Conservation (phyloP, 2,797 vertebrate species). For the Halcyon chelicuti region DNA sequence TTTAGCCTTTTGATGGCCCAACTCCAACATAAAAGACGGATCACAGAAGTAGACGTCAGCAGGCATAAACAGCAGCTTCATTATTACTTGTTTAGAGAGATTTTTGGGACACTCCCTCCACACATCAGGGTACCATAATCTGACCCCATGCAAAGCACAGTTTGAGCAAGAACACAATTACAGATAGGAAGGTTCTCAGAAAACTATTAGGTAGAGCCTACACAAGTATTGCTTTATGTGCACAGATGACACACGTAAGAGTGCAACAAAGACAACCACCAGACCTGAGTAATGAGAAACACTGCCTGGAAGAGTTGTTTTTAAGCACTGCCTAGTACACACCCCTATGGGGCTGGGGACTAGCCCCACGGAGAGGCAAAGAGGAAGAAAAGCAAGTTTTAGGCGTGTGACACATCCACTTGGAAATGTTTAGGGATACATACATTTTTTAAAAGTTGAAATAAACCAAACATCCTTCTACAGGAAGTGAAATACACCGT, state of each 20-base stretch:
- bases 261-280: neutral
- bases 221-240: neutral
- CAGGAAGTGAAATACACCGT: fast-evolving
- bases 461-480: neutral
- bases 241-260: neutral
- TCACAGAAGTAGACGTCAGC: neutral
- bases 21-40: neutral
- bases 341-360: neutral
- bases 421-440: neutral
- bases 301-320: neutral
- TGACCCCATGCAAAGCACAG: neutral
- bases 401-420: neutral
- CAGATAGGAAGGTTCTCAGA: neutral
- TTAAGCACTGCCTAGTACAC: neutral
- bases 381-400: neutral
- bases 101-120: neutral
- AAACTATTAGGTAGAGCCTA: neutral
- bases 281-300: neutral
- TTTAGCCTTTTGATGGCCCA: neutral
- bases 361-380: neutral
- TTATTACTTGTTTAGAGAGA: neutral
- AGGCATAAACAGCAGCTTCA: neutral
- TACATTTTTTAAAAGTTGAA: neutral
- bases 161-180: neutral
- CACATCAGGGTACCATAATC: neutral